phyloP scores from a whole-genome alignment of 2,888 invertebrate genomes.

The Ectobius pallidus region DNA sequence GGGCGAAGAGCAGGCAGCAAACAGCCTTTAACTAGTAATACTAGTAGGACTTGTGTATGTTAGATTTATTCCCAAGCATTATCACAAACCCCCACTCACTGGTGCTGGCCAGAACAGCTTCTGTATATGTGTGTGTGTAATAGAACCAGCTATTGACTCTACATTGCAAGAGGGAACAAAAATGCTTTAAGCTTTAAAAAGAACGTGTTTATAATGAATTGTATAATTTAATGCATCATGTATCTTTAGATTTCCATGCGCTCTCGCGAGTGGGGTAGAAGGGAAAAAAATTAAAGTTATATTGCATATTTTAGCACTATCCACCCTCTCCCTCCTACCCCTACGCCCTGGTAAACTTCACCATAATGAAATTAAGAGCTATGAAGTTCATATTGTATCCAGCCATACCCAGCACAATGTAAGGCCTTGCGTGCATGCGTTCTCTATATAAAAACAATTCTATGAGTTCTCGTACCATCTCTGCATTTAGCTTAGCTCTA shows the following conservation, averaged over 20 bases:
- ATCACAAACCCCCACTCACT: constrained; percentile 14
- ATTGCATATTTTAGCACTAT: constrained; percentile 13
- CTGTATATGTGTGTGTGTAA: too few relatives aligned
- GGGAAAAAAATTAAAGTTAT: constrained; percentile 9
- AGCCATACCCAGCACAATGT: too few relatives aligned
- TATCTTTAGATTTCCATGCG: constrained; percentile 4
- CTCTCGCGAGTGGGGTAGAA: too few relatives aligned
- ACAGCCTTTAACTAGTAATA: constrained; percentile 43
- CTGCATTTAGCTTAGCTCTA: too few relatives aligned
- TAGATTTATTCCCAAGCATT: constrained; percentile 39
- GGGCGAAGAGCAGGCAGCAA: constrained; percentile 47
- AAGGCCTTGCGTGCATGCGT: too few relatives aligned
- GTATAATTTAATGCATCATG: constrained; percentile 26
- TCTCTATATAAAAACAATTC: too few relatives aligned
- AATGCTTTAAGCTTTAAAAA: constrained; percentile 22
- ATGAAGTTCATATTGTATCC: neutral
- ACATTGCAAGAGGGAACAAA: constrained; percentile 10
- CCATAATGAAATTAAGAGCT: neutral
- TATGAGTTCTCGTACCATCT: too few relatives aligned
- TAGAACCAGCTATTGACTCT: constrained; percentile 23
- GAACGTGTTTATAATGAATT: constrained; percentile 27
- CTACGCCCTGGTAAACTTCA: neutral
- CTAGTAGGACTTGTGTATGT: constrained; percentile 38
- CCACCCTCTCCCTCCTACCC: too few relatives aligned
- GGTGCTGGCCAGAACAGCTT: neutral